These are phyloP conservation scores for Mormyrus hasselquistii DNA, from an alignment of 2,797 vertebrate species.

Conservation along the genomic window DNA sequence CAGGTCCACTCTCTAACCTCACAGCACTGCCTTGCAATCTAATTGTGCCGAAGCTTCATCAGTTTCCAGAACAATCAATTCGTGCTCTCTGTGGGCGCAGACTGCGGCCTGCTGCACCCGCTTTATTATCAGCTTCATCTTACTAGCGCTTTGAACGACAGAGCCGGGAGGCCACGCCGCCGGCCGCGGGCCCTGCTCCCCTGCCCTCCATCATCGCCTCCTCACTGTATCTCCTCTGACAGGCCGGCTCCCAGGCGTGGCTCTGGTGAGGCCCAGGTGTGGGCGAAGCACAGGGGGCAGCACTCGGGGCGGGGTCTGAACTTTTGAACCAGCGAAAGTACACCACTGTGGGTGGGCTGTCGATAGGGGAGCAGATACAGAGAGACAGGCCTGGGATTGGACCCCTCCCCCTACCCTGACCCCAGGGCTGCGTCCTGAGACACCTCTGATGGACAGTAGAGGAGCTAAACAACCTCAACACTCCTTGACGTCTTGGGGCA, in stretches of 20 bases:
- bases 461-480: constrained; percentile 25
- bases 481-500: not conserved
- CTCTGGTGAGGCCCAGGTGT: constrained; percentile 78
- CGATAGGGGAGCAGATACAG: constrained; percentile 67
- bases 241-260: constrained; percentile 60
- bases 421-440: constrained; percentile 50
- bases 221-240: constrained; percentile 76
- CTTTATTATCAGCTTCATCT: constrained; percentile 81
- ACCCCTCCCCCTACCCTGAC: constrained; percentile 29
- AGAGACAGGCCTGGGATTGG: constrained; percentile 53
- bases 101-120: constrained; percentile 70
- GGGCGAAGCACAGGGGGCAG: constrained; percentile 79
- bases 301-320: constrained; percentile 76
- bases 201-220: constrained; percentile 80
- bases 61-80: constrained; percentile 91
- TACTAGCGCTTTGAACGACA: constrained; percentile 65
- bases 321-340: constrained; percentile 75
- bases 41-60: constrained; percentile 95
- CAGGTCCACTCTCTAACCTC: constrained; percentile 81
- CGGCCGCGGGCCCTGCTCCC: constrained; percentile 45
- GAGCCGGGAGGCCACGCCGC: constrained; percentile 50
- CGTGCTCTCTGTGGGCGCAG: constrained; percentile 73
- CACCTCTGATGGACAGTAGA: constrained; percentile 45
- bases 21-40: constrained; percentile 87
- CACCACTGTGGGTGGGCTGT: constrained; percentile 58